Evolutionary conservation across 2,113 vertebrate genomes (phyloP).

Genomic region (Zosterops lateralis): DNA sequence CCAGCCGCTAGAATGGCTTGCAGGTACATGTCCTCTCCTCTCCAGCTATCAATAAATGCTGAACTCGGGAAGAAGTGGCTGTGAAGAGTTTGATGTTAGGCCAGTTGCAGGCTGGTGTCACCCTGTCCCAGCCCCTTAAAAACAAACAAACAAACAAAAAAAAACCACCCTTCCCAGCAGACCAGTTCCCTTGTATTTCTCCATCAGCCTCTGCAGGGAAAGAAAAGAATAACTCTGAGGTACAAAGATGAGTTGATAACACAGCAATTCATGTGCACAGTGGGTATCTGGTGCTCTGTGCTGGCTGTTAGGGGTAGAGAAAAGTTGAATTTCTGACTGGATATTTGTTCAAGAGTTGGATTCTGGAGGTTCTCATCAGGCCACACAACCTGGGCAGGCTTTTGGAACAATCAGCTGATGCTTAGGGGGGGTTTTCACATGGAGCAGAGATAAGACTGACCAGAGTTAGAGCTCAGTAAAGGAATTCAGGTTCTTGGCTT

Average conservation of each 20-base stretch:
- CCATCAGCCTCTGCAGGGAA: not conserved
- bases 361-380: not conserved
- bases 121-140: accelerated
- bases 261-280: not conserved
- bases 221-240: not conserved
- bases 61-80: not conserved
- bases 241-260: not conserved
- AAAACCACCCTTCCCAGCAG: not conserved
- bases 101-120: not conserved
- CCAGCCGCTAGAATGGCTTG: not conserved
- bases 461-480: not conserved
- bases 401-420: not conserved
- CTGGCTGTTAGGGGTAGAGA: not conserved
- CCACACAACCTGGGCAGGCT: not conserved
- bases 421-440: not conserved
- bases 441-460: not conserved
- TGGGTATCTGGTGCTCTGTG: not conserved
- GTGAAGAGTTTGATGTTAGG: not conserved
- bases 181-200: not conserved
- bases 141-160: no score
- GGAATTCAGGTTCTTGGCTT: not conserved
- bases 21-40: not conserved
- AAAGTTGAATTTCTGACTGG: not conserved
- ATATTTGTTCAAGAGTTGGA: not conserved
- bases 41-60: not conserved